These are phyloP conservation scores for Dermatophagoides farinae DNA, from an alignment of 1,140 invertebrate species.

Conservation along the genomic window DNA sequence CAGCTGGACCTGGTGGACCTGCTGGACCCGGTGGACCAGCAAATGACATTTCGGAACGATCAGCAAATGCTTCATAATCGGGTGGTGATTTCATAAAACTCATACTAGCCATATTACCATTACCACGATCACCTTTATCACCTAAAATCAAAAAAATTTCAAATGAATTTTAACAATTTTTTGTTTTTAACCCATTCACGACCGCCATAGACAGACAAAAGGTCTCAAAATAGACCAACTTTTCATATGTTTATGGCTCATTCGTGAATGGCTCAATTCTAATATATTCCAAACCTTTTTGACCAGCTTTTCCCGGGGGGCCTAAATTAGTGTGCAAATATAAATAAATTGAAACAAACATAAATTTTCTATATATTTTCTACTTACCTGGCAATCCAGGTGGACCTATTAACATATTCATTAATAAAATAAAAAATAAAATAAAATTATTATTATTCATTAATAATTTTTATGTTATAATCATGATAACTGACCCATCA, in stretches of 20 bases:
- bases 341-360: too few species aligned
- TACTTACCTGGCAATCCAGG: constrained; percentile 57
- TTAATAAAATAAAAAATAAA: too few species aligned
- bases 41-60: constrained; percentile 23
- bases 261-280: not conserved
- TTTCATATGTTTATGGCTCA: not conserved
- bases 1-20: constrained; percentile 47
- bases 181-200: not conserved
- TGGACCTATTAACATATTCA: too few species aligned
- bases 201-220: not conserved
- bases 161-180: not conserved
- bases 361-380: too few species aligned
- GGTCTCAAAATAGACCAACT: not conserved
- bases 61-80: constrained; percentile 4
- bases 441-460: too few species aligned
- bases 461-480: too few species aligned
- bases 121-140: constrained; percentile 73
- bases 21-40: constrained; percentile 49
- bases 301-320: constrained; percentile 54
- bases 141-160: constrained; percentile 35
- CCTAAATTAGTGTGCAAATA: too few species aligned
- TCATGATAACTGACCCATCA: too few species aligned
- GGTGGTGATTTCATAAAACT: constrained; percentile 4
- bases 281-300: constrained; percentile 19
- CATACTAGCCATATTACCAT: constrained; percentile 29